These are phyloP conservation scores for Dynastes hyllus DNA, from an alignment of 2,888 invertebrate genomes.

Conservation along the genomic window DNA sequence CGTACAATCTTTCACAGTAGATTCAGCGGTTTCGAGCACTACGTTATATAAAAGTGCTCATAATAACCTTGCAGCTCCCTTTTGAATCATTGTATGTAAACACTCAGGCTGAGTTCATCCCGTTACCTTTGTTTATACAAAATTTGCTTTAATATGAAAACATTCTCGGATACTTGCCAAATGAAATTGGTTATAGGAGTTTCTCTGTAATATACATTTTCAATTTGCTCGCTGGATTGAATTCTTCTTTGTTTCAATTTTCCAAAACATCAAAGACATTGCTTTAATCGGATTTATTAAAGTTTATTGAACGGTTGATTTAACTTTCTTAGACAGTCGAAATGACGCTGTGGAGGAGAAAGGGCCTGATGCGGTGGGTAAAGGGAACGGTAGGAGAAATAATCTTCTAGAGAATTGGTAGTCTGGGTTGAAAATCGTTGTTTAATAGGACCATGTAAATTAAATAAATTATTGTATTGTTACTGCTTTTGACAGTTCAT, in stretches of 20 bases:
- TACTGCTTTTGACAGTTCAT: background rate
- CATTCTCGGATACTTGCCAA: background rate
- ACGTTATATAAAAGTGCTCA: background rate
- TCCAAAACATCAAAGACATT: constrained; percentile 41
- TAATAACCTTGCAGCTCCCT: background rate
- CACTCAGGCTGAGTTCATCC: background rate
- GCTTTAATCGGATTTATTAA: constrained; percentile 41
- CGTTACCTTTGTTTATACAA: constrained; percentile 17
- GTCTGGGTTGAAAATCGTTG: background rate
- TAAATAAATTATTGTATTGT: constrained; percentile 1
- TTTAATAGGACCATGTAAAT: constrained; percentile 7
- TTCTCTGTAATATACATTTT: constrained; percentile 9
- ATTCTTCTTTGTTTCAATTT: constrained; percentile 24
- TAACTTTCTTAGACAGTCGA: constrained; percentile 38
- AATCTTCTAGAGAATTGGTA: constrained; percentile 10
- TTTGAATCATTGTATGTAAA: background rate
- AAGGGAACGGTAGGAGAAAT: background rate
- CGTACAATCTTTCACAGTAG: background rate
- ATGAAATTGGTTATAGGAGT: background rate
- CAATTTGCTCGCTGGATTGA: constrained; percentile 20
- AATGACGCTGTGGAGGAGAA: constrained; percentile 8
- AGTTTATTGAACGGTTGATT: constrained; percentile 43
- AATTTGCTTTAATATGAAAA: constrained; percentile 3
- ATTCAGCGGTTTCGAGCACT: background rate
- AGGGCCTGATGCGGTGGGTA: background rate